Conservation (phyloP, 2,888 invertebrate genomes). For the Andrena fulva region DNA sequence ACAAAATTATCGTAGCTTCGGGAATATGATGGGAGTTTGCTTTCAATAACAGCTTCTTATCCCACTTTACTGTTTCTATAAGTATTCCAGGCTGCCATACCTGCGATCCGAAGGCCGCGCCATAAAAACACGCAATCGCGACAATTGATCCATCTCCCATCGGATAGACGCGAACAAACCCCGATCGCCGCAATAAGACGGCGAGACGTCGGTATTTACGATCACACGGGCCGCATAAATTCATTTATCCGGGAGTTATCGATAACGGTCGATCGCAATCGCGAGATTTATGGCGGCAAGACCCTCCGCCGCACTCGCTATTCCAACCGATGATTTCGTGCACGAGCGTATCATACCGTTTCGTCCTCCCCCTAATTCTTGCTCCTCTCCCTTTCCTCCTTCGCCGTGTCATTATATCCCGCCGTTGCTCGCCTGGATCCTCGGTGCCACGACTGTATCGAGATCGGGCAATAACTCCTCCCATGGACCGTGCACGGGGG, state of each 20-base stretch:
- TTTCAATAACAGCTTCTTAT: neutral
- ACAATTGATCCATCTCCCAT: constrained; percentile 26
- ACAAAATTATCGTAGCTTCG: too few species aligned
- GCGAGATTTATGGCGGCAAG: constrained; percentile 63
- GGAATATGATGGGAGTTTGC: too few species aligned
- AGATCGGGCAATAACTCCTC: constrained; percentile 43
- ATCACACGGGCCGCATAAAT: constrained; percentile 62
- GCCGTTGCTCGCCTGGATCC: neutral
- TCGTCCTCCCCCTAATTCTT: constrained; percentile 56
- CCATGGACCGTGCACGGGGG: constrained; percentile 2
- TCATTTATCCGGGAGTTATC: constrained; percentile 68
- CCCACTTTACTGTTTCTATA: neutral
- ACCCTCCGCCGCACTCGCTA: constrained; percentile 42
- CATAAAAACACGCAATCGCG: constrained; percentile 11
- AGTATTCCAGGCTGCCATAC: neutral
- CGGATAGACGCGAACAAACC: constrained; percentile 30
- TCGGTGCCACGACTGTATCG: constrained; percentile 11
- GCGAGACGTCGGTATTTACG: constrained; percentile 40
- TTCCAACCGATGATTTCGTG: constrained; percentile 45
- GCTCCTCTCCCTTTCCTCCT: constrained; percentile 28
- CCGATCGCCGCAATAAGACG: constrained; percentile 44
- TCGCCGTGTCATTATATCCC: constrained; percentile 39
- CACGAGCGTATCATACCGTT: constrained; percentile 14
- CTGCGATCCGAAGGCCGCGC: neutral
- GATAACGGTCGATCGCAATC: constrained; percentile 64